A percentile compares a stretch with the other conserved stretches of the same genome.
phyloP scores from a whole-genome alignment of 2,113 vertebrate species.

The Periophthalmodon schlosseri region DNA sequence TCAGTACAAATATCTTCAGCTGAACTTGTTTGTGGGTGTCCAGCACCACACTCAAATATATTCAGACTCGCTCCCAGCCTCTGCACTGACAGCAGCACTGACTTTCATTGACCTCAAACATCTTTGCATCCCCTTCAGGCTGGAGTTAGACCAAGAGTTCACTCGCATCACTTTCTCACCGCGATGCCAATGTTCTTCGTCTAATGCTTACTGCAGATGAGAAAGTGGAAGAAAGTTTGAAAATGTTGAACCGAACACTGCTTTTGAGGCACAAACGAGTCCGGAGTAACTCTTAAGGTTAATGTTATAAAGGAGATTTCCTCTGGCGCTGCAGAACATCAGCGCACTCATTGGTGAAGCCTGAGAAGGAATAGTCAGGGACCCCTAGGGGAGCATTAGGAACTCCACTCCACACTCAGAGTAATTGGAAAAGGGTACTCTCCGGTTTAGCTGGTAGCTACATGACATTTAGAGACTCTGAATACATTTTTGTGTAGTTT shows the following conservation, averaged over 20 bases:
- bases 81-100: neutral
- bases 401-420: constrained; percentile 14
- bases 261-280: constrained; percentile 9
- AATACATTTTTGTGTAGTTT: neutral
- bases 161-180: neutral
- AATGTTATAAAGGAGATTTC: constrained; percentile 15
- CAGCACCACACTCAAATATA: neutral
- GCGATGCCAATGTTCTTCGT: neutral
- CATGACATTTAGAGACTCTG: neutral
- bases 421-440: neutral
- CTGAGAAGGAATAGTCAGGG: constrained; percentile 14
- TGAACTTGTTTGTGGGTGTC: no score
- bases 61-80: neutral
- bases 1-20: no score
- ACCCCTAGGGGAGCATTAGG: neutral
- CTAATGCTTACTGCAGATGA: constrained; percentile 17
- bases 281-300: constrained; percentile 24
- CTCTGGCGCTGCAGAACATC: neutral
- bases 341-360: constrained; percentile 12
- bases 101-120: constrained; percentile 14
- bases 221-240: constrained; percentile 6
- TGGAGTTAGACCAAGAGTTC: neutral
- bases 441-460: neutral
- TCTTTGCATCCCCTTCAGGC: neutral
- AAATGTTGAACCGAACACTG: constrained; percentile 14